Percentiles rank a stretch among this genome's conserved stretches.
These are phyloP conservation scores for Mesembrinibis cayennensis DNA, from an alignment of 2,113 vertebrate species.

Conservation along the genomic window DNA sequence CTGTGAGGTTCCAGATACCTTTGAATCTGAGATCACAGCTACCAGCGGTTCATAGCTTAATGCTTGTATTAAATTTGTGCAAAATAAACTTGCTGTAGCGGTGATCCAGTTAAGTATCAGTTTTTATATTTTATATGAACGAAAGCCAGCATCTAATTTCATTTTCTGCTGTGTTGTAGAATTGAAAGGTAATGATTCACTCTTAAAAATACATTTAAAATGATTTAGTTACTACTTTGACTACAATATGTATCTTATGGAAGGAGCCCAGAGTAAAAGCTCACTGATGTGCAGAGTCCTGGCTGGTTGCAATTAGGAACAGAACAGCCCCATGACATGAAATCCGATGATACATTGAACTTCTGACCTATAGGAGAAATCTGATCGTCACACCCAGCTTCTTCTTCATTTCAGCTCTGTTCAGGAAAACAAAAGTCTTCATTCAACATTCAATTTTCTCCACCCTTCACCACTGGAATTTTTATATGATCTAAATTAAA, in stretches of 20 bases:
- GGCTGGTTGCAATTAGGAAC: constrained; percentile 19
- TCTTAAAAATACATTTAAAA: background rate
- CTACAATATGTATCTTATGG: background rate
- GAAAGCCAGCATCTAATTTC: background rate
- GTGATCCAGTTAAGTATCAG: background rate
- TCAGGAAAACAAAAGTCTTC: constrained; percentile 26
- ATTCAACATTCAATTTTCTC: constrained; percentile 9
- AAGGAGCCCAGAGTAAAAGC: background rate
- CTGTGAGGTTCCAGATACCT: background rate
- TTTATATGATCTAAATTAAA: background rate
- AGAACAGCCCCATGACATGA: constrained; percentile 29
- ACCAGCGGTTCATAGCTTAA: background rate
- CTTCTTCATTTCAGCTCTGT: constrained; percentile 27
- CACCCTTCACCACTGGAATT: constrained; percentile 27
- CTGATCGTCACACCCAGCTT: background rate
- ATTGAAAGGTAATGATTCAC: constrained; percentile 11
- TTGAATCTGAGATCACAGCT: background rate
- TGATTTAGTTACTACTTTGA: background rate
- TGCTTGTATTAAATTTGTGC: background rate
- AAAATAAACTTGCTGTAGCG: background rate
- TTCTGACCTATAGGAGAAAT: constrained; percentile 51
- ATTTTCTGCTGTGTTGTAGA: background rate
- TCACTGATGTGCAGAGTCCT: background rate
- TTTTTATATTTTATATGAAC: background rate
- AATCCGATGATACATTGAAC: constrained; percentile 31